A percentile compares a stretch with the other conserved stretches of the same genome.
Evolutionary conservation across 2,797 vertebrate genomes (phyloP).

Genomic region (Thunnus albacares): DNA sequence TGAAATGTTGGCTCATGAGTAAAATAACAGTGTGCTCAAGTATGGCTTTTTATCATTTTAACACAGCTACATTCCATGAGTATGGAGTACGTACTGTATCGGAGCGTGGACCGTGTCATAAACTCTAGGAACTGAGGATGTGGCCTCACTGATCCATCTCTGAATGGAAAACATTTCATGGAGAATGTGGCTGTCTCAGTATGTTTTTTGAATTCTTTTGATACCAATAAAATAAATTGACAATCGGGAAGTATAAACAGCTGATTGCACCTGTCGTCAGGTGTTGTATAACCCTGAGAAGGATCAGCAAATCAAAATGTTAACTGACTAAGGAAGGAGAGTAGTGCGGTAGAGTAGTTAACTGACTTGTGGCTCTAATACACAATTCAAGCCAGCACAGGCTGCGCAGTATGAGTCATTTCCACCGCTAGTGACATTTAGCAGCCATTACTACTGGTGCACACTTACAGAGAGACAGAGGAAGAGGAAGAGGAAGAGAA

Average conservation of each 20-base stretch:
- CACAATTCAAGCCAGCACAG: slow-evolving; percentile 29
- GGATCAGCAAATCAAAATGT: neutral
- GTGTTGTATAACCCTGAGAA: neutral
- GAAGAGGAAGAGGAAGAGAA: neutral
- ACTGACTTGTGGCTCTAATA: slow-evolving; percentile 33
- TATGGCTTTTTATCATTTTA: too few relatives aligned
- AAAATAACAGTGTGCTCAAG: too few relatives aligned
- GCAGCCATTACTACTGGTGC: slow-evolving; percentile 54
- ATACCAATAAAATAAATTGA: neutral
- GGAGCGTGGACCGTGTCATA: neutral
- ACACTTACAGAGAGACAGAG: slow-evolving; percentile 13
- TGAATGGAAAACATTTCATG: neutral
- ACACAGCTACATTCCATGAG: too few relatives aligned
- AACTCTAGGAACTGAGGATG: neutral
- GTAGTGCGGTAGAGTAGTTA: neutral
- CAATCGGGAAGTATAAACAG: neutral
- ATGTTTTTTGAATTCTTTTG: neutral
- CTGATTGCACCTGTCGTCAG: neutral
- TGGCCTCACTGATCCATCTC: slow-evolving; percentile 4
- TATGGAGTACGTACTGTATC: too few relatives aligned
- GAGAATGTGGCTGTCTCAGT: neutral
- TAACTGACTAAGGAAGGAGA: neutral
- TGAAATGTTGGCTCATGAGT: too few relatives aligned
- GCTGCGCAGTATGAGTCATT: slow-evolving; percentile 59
- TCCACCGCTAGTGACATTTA: slow-evolving; percentile 66